Percentiles rank a stretch among this genome's conserved stretches.
These are phyloP conservation scores for Neotoxoptera formosana DNA, from an alignment of 1,140 invertebrate genomes.

Conservation along the genomic window DNA sequence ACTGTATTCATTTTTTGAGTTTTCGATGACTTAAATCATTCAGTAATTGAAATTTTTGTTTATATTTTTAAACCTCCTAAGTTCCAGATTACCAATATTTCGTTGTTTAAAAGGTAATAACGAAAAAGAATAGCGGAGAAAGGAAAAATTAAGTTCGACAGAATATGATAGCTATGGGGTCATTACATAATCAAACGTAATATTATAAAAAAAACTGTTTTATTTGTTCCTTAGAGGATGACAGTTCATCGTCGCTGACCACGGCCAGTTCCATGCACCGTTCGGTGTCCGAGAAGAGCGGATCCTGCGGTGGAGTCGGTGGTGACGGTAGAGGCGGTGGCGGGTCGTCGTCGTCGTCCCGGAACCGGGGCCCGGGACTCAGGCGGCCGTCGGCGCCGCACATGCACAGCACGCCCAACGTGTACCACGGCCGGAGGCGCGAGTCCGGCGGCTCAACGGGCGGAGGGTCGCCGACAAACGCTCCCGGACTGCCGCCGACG, in stretches of 20 bases:
- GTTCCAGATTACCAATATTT: too few relatives aligned
- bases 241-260: constrained; percentile 19
- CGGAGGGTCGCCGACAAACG: constrained; percentile 89
- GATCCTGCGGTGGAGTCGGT: constrained; percentile 63
- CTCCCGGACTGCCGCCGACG: constrained; percentile 66
- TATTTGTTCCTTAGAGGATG: not conserved
- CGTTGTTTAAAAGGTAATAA: too few relatives aligned
- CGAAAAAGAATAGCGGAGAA: too few relatives aligned
- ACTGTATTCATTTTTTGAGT: too few relatives aligned
- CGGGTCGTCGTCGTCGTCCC: constrained; percentile 58
- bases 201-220: not conserved
- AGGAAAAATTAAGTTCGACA: too few relatives aligned
- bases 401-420: constrained; percentile 71
- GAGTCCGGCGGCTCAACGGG: constrained; percentile 79
- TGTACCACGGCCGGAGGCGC: constrained; percentile 80
- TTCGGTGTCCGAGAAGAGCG: constrained; percentile 67
- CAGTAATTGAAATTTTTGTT: too few relatives aligned
- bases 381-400: constrained; percentile 63
- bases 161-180: too few relatives aligned
- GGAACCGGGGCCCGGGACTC: constrained; percentile 59
- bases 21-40: too few relatives aligned
- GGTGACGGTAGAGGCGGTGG: constrained; percentile 61
- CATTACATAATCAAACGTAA: not conserved
- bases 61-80: too few relatives aligned
- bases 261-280: constrained; percentile 64